phyloP scores from a whole-genome alignment of 2,888 invertebrate species.

The Leucophora obtusa region DNA sequence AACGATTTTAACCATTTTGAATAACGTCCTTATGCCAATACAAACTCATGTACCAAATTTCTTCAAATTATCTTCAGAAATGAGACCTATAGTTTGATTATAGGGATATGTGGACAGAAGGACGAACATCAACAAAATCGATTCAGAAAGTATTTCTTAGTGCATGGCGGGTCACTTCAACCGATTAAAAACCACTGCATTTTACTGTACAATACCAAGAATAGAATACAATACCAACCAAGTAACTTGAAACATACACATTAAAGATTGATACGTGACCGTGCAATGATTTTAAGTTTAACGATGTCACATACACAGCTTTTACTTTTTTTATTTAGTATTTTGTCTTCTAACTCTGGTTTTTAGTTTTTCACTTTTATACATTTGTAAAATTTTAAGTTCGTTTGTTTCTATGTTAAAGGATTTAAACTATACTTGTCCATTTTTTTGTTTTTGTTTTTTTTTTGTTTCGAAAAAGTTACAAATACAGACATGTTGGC shows the following conservation, averaged over 20 bases:
- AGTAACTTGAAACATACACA: conserved; percentile 59
- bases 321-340: conserved; percentile 13
- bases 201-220: not conserved
- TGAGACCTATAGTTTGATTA: too few species aligned
- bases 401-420: conserved; percentile 33
- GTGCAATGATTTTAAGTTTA: conserved; percentile 77
- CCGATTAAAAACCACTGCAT: not conserved
- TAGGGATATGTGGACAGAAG: too few species aligned
- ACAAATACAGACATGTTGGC: conserved; percentile 27
- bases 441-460: conserved; percentile 34
- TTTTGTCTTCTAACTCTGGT: conserved; percentile 37
- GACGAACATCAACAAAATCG: too few species aligned
- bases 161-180: not conserved
- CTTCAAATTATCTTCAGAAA: too few species aligned
- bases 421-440: conserved; percentile 32
- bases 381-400: conserved; percentile 3
- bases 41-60: too few species aligned
- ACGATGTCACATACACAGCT: conserved; percentile 70
- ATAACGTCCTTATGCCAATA: too few species aligned
- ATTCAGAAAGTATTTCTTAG: too few species aligned
- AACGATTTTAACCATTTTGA: too few species aligned
- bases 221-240: not conserved
- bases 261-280: conserved; percentile 77
- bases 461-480: not conserved
- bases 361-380: not conserved